Evolutionary conservation across 2,797 vertebrate genomes (phyloP).

Genomic region (Catamblyrhynchus diadema): DNA sequence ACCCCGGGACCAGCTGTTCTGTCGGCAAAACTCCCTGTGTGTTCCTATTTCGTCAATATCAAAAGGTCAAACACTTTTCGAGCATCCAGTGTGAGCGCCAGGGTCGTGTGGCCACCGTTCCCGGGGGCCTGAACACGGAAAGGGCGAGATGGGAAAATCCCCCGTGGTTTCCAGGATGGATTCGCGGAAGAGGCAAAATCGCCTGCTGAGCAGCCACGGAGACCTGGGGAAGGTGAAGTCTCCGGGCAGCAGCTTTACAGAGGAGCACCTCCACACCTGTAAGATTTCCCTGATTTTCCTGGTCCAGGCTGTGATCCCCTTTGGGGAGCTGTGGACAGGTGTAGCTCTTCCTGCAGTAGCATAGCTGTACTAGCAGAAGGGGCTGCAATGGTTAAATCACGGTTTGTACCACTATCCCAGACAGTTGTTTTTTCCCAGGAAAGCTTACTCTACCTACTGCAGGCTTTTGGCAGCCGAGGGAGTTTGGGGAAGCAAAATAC

Average conservation of each 20-base stretch:
- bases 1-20: accelerated
- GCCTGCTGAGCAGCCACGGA: not conserved
- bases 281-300: not conserved
- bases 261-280: too few species aligned
- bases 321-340: not conserved
- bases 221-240: not conserved
- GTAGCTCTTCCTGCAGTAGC: not conserved
- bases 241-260: not conserved
- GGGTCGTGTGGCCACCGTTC: not conserved
- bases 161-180: accelerated
- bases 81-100: not conserved
- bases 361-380: not conserved
- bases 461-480: not conserved
- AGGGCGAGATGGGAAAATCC: not conserved
- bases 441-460: not conserved
- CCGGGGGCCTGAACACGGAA: accelerated
- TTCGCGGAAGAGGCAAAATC: not conserved
- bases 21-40: accelerated
- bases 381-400: not conserved
- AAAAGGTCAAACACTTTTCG: accelerated
- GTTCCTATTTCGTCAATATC: accelerated
- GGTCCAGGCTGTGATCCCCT: not conserved
- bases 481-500: not conserved
- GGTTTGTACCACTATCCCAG: not conserved
- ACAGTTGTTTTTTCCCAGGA: not conserved